Base-by-base conservation (phyloP, 2,888 invertebrate genomes). In the Neoascia interrupta region DNA sequence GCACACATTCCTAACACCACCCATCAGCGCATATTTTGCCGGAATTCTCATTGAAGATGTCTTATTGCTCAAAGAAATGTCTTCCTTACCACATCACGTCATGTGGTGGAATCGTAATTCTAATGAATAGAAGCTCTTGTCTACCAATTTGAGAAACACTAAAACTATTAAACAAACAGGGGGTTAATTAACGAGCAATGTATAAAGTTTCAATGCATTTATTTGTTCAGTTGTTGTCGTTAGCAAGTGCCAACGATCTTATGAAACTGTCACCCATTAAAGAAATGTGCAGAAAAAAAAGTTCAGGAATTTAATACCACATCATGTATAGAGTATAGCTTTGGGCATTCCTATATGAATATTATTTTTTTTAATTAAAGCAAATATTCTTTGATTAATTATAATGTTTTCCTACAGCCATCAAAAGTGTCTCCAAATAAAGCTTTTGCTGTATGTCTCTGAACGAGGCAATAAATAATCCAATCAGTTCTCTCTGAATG, bases 371-470 rank as follows among this genome's bases (percentile, higher is more conserved):
- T 49, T 15, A 51, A 39, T 49, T 39, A 10, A 39, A 51, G 10
- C 8, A 58, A 45, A 11, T 36, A 28, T 49, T 15, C n/a, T n/a
- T 36, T 28, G 19, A 72, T 63, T 70, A 63, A 64, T 39, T 41
- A 13, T 56, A 23, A 39, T 45, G 23, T 45, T 54, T 51, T 36
- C 26, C 11, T 41, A 16, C 31, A 51, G 41, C 39, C 19, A 26
- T 60, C 28, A 36, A n/a, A 54, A 74, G 45, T 26, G 75, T 75
- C 75, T 54, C 63, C 74, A 74, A 75, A 64, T 70, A 43, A 43
- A 75, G 58, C 3, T 23, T 43, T 70, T 36, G 26, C 56, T 58
- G 64, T 49, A 41, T 36, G 58, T 28, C n/a, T 28, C 19, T 37
- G 49, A 23, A 41, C 34, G 8, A 8, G 21, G 45, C 53, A 36